Evolutionary conservation across 2,888 invertebrate species (phyloP).

Genomic region (Agrilus biguttatus): DNA sequence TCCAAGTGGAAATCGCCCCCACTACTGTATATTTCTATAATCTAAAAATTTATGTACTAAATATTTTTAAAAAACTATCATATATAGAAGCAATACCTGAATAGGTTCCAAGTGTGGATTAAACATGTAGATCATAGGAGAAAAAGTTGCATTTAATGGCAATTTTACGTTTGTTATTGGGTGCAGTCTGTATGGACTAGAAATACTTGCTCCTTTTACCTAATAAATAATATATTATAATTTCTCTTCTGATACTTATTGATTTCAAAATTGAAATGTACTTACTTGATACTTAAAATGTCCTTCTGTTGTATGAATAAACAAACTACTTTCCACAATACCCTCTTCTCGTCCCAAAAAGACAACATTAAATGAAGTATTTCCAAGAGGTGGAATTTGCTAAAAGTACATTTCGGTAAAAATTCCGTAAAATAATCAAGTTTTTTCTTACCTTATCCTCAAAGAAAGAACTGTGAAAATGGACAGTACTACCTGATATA

Average conservation of each 20-base stretch:
- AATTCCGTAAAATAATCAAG: slow-evolving; percentile 2
- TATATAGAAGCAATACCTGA: slow-evolving; percentile 44
- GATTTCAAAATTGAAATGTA: slow-evolving; percentile 3
- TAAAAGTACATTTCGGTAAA: slow-evolving; percentile 23
- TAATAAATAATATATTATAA: slow-evolving; percentile 23
- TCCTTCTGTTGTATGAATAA: slow-evolving; percentile 90
- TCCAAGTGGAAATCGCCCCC: slow-evolving; percentile 83
- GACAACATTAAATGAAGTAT: slow-evolving; percentile 91
- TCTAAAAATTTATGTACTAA: slow-evolving; percentile 30
- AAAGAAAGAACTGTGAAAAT: slow-evolving; percentile 96
- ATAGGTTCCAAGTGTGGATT: slow-evolving; percentile 83
- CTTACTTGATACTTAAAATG: slow-evolving; percentile 72
- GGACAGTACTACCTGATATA: slow-evolving; percentile 84
- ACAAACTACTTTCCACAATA: slow-evolving; percentile 70
- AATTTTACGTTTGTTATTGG: slow-evolving; percentile 83
- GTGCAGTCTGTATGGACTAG: slow-evolving; percentile 81
- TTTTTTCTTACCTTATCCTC: slow-evolving; percentile 65
- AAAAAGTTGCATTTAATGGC: slow-evolving; percentile 81
- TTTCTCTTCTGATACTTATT: background rate
- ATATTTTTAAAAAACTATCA: slow-evolving; percentile 6
- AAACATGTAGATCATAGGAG: slow-evolving; percentile 80
- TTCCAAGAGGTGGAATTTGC: slow-evolving; percentile 79
- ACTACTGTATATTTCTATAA: slow-evolving; percentile 71
- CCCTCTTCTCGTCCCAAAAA: slow-evolving; percentile 89
- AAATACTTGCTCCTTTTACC: slow-evolving; percentile 74